Percentiles rank a stretch among this genome's conserved stretches.
phyloP scores from a whole-genome alignment of 2,888 invertebrate genomes.

The Drosophila vallismaia region DNA sequence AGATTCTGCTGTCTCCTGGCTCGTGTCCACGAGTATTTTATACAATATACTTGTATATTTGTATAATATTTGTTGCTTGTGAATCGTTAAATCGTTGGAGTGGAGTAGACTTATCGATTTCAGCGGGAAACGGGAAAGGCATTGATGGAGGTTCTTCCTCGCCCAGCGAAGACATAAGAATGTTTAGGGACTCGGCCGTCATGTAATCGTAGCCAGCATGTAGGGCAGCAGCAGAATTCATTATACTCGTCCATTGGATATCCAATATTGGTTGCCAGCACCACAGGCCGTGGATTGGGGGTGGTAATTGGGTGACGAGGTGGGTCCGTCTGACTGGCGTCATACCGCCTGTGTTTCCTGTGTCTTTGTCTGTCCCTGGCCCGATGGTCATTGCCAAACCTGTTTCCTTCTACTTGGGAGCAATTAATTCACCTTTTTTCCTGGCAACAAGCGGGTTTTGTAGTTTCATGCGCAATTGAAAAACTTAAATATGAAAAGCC shows the following conservation, averaged over 20 bases:
- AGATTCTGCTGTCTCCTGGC: conserved; percentile 9
- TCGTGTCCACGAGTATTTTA: not conserved
- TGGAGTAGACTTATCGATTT: conserved; percentile 62
- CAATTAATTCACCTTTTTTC: conserved; percentile 52
- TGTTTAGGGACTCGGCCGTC: conserved; percentile 48
- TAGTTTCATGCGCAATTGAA: conserved; percentile 52
- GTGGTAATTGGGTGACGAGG: conserved; percentile 11
- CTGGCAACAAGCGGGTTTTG: conserved; percentile 43
- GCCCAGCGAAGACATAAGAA: conserved; percentile 68
- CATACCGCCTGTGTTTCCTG: conserved; percentile 36
- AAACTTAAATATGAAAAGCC: conserved; percentile 38
- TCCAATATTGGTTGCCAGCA: conserved; percentile 53
- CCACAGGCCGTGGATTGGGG: conserved; percentile 40
- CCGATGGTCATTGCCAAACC: conserved; percentile 68
- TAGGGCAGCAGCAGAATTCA: conserved; percentile 29
- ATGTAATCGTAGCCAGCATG: conserved; percentile 48
- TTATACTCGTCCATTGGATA: conserved; percentile 18
- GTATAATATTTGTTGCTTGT: not conserved
- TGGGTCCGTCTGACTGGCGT: conserved; percentile 51
- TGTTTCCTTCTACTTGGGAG: conserved; percentile 69
- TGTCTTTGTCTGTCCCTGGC: conserved; percentile 35
- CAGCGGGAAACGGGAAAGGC: conserved; percentile 3
- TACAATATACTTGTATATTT: not conserved
- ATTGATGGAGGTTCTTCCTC: conserved; percentile 4
- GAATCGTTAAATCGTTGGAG: conserved; percentile 11